phyloP scores from a whole-genome alignment of 2,888 invertebrate genomes.

The Caenorhabditis becei region DNA sequence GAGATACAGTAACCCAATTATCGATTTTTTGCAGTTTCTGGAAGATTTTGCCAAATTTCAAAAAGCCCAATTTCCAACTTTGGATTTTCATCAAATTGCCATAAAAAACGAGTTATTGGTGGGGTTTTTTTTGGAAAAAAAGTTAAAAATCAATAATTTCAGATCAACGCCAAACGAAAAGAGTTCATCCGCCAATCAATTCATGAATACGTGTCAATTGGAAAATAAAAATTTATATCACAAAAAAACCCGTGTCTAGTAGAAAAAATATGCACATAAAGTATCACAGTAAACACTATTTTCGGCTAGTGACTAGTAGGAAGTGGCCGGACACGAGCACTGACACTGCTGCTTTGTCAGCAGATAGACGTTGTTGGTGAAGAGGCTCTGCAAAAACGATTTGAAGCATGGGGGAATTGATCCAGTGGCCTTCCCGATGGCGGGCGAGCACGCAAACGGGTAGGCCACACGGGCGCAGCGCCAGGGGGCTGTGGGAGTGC shows the following conservation, averaged over 20 bases:
- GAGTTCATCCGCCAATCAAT: conserved; percentile 30
- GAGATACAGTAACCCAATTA: background rate
- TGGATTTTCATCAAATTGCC: conserved; percentile 38
- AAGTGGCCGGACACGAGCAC: conserved; percentile 59
- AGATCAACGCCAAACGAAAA: conserved; percentile 14
- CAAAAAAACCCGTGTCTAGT: background rate
- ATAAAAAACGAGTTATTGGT: conserved; percentile 30
- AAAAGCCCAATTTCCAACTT: conserved; percentile 23
- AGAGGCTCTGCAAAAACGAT: conserved; percentile 53
- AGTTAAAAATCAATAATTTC: background rate
- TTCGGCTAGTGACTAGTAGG: conserved; percentile 24
- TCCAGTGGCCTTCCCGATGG: too few species aligned
- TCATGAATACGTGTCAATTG: conserved; percentile 9
- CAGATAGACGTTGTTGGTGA: conserved; percentile 64
- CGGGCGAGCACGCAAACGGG: too few species aligned
- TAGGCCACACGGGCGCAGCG: too few species aligned
- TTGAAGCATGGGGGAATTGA: conserved; percentile 8
- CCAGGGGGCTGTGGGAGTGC: too few species aligned
- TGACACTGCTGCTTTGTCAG: conserved; percentile 66
- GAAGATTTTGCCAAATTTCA: conserved; percentile 33
- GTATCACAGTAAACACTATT: conserved; percentile 13
- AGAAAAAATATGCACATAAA: conserved; percentile 6
- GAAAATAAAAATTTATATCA: conserved; percentile 12
- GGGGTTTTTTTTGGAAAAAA: conserved; percentile 3
- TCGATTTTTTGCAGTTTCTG: conserved; percentile 33